A percentile compares a stretch with the other conserved stretches of the same genome.
Evolutionary conservation across 1,140 invertebrate genomes (phyloP).

Genomic region (Globodera rostochiensis): DNA sequence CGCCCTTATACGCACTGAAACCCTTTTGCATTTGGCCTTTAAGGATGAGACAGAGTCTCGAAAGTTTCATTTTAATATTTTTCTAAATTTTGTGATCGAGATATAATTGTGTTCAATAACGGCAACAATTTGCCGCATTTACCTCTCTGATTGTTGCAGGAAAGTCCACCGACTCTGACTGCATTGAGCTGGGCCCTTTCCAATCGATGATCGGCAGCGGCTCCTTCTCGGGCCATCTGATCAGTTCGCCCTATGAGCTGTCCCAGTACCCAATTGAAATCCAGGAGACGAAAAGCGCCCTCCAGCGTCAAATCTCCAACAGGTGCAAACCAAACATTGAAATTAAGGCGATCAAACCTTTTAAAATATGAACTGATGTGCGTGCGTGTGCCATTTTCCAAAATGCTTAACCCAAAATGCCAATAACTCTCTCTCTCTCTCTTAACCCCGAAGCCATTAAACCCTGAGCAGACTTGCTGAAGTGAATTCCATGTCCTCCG

Average conservation of each 20-base stretch:
- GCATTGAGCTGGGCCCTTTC: background rate
- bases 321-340: conserved; percentile 40
- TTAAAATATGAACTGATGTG: background rate
- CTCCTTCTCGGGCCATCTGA: conserved; percentile 55
- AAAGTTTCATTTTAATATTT: background rate
- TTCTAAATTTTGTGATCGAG: background rate
- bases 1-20: background rate
- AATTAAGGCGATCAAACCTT: background rate
- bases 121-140: background rate
- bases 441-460: background rate
- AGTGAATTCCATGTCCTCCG: background rate
- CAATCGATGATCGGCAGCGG: conserved; percentile 24
- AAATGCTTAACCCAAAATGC: background rate
- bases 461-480: background rate
- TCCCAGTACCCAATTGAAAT: conserved; percentile 65
- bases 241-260: conserved; percentile 61
- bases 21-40: too few relatives aligned
- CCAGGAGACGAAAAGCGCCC: conserved; percentile 55
- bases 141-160: background rate
- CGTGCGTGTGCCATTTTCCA: background rate
- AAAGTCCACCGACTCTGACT: conserved; percentile 25
- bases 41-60: background rate
- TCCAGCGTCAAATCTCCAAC: conserved; percentile 60
- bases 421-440: background rate
- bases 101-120: background rate